phyloP scores from a whole-genome alignment of 1,140 invertebrate species.

The honey bee (Apis mellifera) region DNA sequence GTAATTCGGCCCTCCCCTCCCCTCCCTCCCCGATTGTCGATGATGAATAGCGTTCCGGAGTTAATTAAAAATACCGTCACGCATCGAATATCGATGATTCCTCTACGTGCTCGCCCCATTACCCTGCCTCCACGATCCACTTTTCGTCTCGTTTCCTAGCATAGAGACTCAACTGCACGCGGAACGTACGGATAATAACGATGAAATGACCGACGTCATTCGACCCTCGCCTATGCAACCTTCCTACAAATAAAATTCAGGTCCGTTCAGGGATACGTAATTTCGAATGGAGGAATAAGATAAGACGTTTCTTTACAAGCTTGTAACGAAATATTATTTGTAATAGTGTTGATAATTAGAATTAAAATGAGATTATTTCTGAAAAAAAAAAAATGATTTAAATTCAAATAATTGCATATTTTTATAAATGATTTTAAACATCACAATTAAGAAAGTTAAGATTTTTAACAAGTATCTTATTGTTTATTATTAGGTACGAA shows the following conservation, averaged over 20 bases:
- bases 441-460: too few species aligned
- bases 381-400: too few species aligned
- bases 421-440: too few species aligned
- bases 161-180: constrained; percentile 37
- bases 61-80: constrained; percentile 73
- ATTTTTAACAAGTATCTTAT: too few species aligned
- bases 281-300: background rate
- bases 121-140: background rate
- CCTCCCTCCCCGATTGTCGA: background rate
- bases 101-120: background rate
- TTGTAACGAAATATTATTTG: too few species aligned
- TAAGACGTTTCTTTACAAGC: too few species aligned
- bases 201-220: constrained; percentile 58
- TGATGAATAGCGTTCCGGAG: constrained; percentile 58
- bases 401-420: too few species aligned
- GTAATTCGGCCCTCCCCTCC: constrained; percentile 26
- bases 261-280: too few species aligned
- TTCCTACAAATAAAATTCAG: background rate
- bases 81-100: constrained; percentile 67
- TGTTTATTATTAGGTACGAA: too few species aligned
- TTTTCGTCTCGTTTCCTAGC: constrained; percentile 6
- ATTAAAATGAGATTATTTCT: too few species aligned
- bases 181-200: constrained; percentile 39
- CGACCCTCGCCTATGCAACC: constrained; percentile 27
- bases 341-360: too few species aligned